Percentiles rank a stretch among this genome's conserved stretches.
phyloP scores from a whole-genome alignment of 23 tunicate species.

The Phallusia fumigata region DNA sequence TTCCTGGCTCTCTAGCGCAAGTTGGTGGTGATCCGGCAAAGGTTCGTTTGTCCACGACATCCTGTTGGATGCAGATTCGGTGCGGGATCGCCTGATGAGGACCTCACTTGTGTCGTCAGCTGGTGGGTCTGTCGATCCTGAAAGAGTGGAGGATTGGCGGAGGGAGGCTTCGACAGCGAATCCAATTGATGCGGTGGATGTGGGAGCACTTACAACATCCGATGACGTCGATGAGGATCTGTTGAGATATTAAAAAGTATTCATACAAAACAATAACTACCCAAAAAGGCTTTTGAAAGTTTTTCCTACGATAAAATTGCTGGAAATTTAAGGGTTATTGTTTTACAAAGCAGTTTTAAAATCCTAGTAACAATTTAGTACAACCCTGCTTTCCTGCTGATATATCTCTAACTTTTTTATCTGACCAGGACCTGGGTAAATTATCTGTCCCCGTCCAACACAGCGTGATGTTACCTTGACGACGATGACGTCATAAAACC shows the following conservation, averaged over 20 bases:
- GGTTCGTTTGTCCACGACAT: conserved; percentile 68
- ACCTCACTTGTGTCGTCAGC: neutral
- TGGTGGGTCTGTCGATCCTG: neutral
- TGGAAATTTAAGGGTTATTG: too few species aligned
- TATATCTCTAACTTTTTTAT: too few species aligned
- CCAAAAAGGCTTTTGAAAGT: too few species aligned
- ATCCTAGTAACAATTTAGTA: too few species aligned
- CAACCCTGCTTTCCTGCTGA: too few species aligned
- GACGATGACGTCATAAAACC: conserved; percentile 36
- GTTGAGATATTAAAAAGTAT: neutral
- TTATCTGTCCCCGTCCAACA: too few species aligned
- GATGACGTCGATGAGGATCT: neutral
- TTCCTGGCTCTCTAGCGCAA: neutral
- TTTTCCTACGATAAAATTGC: too few species aligned
- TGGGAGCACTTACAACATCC: neutral
- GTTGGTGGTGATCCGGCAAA: neutral
- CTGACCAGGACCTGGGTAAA: too few species aligned
- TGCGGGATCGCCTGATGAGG: neutral
- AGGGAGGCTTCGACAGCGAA: conserved; percentile 19
- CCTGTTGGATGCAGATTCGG: conserved; percentile 31
- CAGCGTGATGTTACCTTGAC: conserved; percentile 34
- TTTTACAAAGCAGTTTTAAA: too few species aligned
- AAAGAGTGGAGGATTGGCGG: conserved; percentile 8
- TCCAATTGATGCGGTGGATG: neutral
- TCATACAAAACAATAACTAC: too few species aligned